Percentiles rank a stretch among this genome's conserved stretches.
Conservation (phyloP, 2,888 invertebrate genomes). For the Cepaea hortensis region DNA sequence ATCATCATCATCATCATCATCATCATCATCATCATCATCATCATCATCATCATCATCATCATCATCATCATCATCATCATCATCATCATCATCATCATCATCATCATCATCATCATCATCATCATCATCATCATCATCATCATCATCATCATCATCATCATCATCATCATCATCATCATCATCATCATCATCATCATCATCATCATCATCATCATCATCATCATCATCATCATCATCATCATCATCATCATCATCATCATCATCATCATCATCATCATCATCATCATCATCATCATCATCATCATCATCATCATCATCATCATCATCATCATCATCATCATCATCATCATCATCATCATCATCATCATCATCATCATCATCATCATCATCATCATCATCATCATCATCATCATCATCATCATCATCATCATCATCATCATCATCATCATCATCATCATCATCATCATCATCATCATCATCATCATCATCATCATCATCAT, state of each 20-base stretch:
- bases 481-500: not conserved
- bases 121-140: constrained; percentile 4
- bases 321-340: not conserved
- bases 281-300: not conserved
- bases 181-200: not conserved
- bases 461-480: not conserved
- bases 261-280: not conserved
- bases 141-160: not conserved
- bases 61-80: not conserved
- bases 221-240: not conserved
- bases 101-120: constrained; percentile 20
- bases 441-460: not conserved
- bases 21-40: not conserved
- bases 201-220: not conserved
- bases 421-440: not conserved
- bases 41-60: constrained; percentile 23
- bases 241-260: not conserved
- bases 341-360: not conserved
- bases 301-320: not conserved
- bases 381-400: not conserved
- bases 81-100: constrained; percentile 12
- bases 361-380: not conserved
- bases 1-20: not conserved
- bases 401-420: not conserved
- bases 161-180: not conserved